Conservation (phyloP, 2,797 vertebrate species). For the Spinibarbus caldwelli region DNA sequence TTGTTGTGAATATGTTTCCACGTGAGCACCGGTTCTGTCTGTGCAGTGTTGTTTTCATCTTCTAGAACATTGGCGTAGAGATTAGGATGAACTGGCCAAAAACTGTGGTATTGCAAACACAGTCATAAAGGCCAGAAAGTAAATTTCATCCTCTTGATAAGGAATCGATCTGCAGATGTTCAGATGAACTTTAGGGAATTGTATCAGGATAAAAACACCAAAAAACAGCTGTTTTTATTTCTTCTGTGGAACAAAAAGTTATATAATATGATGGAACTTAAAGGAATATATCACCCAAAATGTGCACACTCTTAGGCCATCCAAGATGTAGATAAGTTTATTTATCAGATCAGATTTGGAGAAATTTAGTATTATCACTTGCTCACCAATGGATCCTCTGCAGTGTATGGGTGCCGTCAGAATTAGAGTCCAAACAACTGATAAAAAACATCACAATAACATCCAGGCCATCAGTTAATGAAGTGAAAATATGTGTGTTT, state of each 20-base stretch:
- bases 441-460: background rate
- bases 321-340: background rate
- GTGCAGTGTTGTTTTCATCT: conserved; percentile 25
- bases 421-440: background rate
- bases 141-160: background rate
- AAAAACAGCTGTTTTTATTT: background rate
- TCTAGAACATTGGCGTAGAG: conserved; percentile 21
- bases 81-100: conserved; percentile 12
- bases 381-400: background rate
- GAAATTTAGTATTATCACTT: background rate
- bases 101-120: conserved; percentile 18
- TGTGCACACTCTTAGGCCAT: background rate
- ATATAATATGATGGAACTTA: background rate
- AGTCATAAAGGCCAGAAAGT: conserved; percentile 18
- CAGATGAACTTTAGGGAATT: background rate
- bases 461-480: background rate
- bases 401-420: background rate
- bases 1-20: background rate
- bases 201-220: background rate
- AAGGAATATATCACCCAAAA: background rate
- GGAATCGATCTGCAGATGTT: conserved; percentile 33
- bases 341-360: background rate
- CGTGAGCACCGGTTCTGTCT: conserved; percentile 4
- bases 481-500: background rate
- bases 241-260: background rate